Evolutionary conservation across 2,888 invertebrate species (phyloP), one percentile per base, ranked within the genome.

Genomic region (Spilosoma lubricipeda): DNA sequence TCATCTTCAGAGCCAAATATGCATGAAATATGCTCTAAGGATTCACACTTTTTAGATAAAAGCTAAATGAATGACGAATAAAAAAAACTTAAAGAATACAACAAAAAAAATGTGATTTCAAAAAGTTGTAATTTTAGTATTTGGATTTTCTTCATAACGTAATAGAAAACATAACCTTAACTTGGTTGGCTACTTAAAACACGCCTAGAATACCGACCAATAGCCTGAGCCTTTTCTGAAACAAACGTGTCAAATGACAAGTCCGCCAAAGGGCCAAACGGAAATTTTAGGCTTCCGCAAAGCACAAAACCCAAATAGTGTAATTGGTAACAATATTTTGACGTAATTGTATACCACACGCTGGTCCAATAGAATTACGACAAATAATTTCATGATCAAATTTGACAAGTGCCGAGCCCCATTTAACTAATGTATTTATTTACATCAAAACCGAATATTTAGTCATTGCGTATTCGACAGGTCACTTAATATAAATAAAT

Each of bases 301-400:
- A n/a, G n/a, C n/a, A n/a, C n/a, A 30, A 30, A 48, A 18, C 11
- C 45, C 13, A 30, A 64, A 73, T 39, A 63, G 23, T 42, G 45
- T 72, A 68, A 67, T 70, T 63, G 75, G 68, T 71, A 81, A 80
- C 79, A 75, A 73, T 67, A 76, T 66, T 79, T 71, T 86, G 86
- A 88, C 87, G 87, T 90, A 87, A 88, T 74, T 77, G 74, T 68
- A 77, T 68, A 77, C 74, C 70, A 23, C 52, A 77, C 72, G 88
- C 78, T 93, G 93, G 93, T 92, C 95, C 95, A 95, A 95, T 95
- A 83, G 88, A 81, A 89, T 85, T 83, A 75, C 91, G 93, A 93
- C 96, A 93, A 90, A 95, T 95, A 94, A 90, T 93, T 92, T 91
- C 85, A 89, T 88, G 89, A 86, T 86, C 84, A 94, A 95, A 94